phyloP scores from a whole-genome alignment of 2,113 vertebrate genomes.

The Strix uralensis region DNA sequence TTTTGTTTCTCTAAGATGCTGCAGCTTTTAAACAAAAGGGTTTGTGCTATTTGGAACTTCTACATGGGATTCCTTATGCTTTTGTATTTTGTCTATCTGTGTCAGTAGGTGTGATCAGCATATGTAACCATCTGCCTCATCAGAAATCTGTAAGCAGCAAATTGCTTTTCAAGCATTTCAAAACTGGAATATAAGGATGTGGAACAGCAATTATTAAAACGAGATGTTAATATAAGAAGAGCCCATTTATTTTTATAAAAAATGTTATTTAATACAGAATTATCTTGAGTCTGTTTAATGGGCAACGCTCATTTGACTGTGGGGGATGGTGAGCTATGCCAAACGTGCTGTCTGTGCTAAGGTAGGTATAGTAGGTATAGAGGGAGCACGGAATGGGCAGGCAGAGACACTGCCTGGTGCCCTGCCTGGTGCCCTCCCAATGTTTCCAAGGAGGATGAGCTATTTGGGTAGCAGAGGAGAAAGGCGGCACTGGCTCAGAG shows the following conservation, averaged over 20 bases:
- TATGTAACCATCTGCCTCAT: constrained; percentile 69
- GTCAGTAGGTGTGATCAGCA: constrained; percentile 69
- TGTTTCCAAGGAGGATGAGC: neutral
- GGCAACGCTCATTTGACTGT: neutral
- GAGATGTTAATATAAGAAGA: constrained; percentile 49
- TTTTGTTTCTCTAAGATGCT: neutral
- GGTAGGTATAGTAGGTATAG: accelerated
- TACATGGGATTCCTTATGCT: neutral
- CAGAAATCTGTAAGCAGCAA: constrained; percentile 61
- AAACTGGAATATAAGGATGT: constrained; percentile 56
- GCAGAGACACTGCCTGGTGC: neutral
- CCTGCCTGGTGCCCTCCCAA: neutral
- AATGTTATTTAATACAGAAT: constrained; percentile 33
- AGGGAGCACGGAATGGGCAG: neutral
- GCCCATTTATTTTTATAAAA: constrained; percentile 38
- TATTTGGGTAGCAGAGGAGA: neutral
- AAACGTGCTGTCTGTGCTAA: neutral
- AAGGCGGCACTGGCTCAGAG: neutral
- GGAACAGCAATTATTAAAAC: constrained; percentile 69
- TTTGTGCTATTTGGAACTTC: constrained; percentile 8
- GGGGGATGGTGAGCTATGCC: accelerated
- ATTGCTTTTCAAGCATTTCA: constrained; percentile 62
- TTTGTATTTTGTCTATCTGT: constrained; percentile 57
- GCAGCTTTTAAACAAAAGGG: neutral
- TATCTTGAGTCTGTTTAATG: neutral